These are phyloP conservation scores for Pogona vitticeps DNA, from an alignment of 2,113 vertebrate species.

Conservation along the genomic window DNA sequence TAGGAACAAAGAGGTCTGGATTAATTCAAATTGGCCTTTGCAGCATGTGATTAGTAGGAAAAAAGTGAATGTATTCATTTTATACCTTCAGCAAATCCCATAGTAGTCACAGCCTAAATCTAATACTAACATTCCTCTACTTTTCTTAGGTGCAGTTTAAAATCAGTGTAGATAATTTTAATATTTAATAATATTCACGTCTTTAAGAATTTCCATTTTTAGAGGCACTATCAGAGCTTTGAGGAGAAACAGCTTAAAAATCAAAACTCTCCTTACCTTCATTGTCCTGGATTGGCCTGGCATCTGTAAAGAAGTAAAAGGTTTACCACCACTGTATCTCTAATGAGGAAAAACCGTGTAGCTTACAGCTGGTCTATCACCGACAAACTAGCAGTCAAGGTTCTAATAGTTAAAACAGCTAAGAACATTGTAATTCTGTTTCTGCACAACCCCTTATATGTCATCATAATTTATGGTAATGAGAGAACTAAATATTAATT, in stretches of 20 bases:
- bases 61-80: too few relatives aligned
- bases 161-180: neutral
- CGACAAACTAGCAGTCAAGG: neutral
- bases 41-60: too few relatives aligned
- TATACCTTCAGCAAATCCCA: too few relatives aligned
- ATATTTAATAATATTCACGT: constrained; percentile 5
- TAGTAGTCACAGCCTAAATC: too few relatives aligned
- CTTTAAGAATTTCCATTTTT: neutral
- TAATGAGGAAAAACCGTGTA: neutral
- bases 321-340: constrained; percentile 48
- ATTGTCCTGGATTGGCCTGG: constrained; percentile 80
- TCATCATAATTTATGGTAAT: neutral
- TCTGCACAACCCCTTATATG: neutral
- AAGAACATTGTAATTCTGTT: neutral
- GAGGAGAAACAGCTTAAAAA: neutral
- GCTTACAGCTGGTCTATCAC: constrained; percentile 38
- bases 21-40: too few relatives aligned
- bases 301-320: constrained; percentile 76
- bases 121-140: neutral
- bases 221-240: neutral
- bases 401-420: constrained; percentile 13
- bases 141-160: neutral
- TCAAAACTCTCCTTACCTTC: constrained; percentile 71
- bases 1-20: too few relatives aligned
- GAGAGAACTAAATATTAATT: constrained; percentile 8